Conservation (phyloP, 2,888 invertebrate species). For the Aphodius sticticus region DNA sequence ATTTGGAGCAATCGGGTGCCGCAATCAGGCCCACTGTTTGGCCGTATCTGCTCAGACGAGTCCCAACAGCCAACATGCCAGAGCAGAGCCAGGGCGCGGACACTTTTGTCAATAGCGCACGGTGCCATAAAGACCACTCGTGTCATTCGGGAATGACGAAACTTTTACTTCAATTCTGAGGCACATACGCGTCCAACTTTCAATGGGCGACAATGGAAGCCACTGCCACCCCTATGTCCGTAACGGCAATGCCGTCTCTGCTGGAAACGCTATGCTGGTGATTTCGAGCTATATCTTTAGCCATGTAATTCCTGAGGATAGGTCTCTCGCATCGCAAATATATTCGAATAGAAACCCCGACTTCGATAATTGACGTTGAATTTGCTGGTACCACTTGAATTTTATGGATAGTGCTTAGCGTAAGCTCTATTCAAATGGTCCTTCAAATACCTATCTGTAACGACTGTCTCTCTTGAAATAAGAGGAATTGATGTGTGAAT, state of each 20-base stretch:
- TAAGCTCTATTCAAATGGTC: too few relatives aligned
- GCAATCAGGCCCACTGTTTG: slow-evolving; percentile 59
- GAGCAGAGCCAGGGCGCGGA: slow-evolving; percentile 46
- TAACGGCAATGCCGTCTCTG: not conserved
- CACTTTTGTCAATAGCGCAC: slow-evolving; percentile 66
- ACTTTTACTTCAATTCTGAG: slow-evolving; percentile 62
- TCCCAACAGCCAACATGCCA: slow-evolving; percentile 56
- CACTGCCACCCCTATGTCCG: slow-evolving; percentile 8
- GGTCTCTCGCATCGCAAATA: not conserved
- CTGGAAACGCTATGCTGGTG: slow-evolving; percentile 13
- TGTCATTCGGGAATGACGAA: slow-evolving; percentile 66
- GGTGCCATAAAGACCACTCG: slow-evolving; percentile 67
- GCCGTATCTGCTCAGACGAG: slow-evolving; percentile 59
- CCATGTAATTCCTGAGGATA: not conserved
- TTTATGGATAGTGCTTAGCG: too few relatives aligned
- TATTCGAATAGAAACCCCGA: not conserved
- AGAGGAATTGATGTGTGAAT: too few relatives aligned
- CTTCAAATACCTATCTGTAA: too few relatives aligned
- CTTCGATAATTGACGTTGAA: not conserved
- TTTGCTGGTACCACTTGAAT: not conserved
- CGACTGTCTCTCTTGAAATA: too few relatives aligned
- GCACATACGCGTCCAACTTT: slow-evolving; percentile 41
- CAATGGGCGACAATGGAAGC: slow-evolving; percentile 32
- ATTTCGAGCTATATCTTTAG: slow-evolving; percentile 29
- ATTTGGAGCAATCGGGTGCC: slow-evolving; percentile 62